phyloP scores from a whole-genome alignment of 1,140 invertebrate species.

The Listronotus oregonensis region DNA sequence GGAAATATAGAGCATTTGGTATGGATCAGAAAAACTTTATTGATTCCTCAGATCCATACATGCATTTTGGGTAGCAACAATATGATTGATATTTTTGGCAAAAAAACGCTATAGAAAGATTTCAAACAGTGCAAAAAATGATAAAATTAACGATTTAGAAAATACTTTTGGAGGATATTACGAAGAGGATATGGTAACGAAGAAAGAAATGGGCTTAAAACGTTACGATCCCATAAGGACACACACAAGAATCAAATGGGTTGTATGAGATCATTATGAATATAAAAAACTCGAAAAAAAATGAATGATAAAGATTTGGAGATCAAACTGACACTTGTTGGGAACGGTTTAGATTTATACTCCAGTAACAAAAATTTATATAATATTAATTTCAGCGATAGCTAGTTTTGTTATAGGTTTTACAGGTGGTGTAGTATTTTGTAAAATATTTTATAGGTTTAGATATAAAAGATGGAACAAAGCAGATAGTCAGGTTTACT shows the following conservation, averaged over 20 bases:
- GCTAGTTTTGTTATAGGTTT: constrained; percentile 23
- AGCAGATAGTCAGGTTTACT: constrained; percentile 26
- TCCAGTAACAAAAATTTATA: not conserved
- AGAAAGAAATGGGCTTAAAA: not conserved
- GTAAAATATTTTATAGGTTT: constrained; percentile 12
- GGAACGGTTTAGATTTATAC: constrained; percentile 1
- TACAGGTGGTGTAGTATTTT: constrained; percentile 13
- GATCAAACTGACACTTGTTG: constrained; percentile 9
- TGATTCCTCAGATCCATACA: constrained; percentile 37
- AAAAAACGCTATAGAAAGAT: not conserved
- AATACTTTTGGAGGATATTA: not conserved
- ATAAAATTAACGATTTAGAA: not conserved
- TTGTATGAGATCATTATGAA: not conserved
- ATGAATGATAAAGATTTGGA: constrained; percentile 13
- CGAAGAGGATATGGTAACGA: constrained; percentile 10
- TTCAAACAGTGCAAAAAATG: not conserved
- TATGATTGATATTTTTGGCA: constrained; percentile 37
- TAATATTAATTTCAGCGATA: constrained; percentile 1
- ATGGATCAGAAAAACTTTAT: constrained; percentile 37
- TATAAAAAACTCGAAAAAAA: not conserved
- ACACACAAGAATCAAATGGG: not conserved
- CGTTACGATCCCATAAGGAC: not conserved
- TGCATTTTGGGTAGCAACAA: constrained; percentile 28
- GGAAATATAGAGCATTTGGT: constrained; percentile 47
- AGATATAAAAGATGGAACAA: constrained; percentile 29